Percentiles rank a stretch among this genome's conserved stretches.
These are phyloP conservation scores for Chlorocebus sabaeus DNA, from an alignment of 2,113 vertebrate genomes.

Conservation along the genomic window DNA sequence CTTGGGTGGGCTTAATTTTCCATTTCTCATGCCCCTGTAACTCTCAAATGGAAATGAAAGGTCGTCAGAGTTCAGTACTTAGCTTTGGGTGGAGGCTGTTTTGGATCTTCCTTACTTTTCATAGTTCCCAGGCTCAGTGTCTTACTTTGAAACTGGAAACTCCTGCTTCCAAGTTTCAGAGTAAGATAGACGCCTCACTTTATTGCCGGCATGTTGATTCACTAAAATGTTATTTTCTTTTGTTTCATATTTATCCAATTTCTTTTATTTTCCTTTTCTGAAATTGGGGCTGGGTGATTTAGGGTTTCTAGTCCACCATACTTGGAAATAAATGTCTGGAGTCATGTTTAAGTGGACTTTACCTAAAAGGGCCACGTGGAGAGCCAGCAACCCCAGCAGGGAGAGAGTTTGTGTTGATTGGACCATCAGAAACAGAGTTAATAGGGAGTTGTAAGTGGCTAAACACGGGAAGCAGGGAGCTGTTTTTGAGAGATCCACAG, in stretches of 20 bases:
- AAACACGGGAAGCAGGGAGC: background rate
- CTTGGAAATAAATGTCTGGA: background rate
- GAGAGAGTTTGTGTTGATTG: background rate
- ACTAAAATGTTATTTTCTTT: slow-evolving; percentile 50
- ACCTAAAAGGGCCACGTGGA: background rate
- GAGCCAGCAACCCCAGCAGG: background rate
- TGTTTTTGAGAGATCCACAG: background rate
- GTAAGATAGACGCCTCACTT: slow-evolving; percentile 32
- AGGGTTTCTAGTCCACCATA: background rate
- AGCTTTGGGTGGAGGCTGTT: slow-evolving; percentile 32
- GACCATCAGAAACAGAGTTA: background rate
- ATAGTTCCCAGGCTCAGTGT: slow-evolving; percentile 28
- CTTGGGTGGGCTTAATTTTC: slow-evolving; percentile 68
- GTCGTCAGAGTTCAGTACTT: slow-evolving; percentile 47
- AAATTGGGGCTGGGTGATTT: background rate
- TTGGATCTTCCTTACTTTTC: slow-evolving; percentile 38
- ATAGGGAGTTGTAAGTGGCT: background rate
- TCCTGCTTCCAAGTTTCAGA: slow-evolving; percentile 54
- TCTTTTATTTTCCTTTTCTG: slow-evolving; percentile 56
- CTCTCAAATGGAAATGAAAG: slow-evolving; percentile 22
- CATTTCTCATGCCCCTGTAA: slow-evolving; percentile 51
- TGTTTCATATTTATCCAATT: slow-evolving; percentile 39
- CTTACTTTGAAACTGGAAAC: slow-evolving; percentile 66
- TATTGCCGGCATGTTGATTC: slow-evolving; percentile 27
- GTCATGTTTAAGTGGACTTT: background rate